Percentiles rank a stretch among this genome's conserved stretches.
phyloP scores from a whole-genome alignment of 2,888 invertebrate species.

The Drosophila nigritarsus region DNA sequence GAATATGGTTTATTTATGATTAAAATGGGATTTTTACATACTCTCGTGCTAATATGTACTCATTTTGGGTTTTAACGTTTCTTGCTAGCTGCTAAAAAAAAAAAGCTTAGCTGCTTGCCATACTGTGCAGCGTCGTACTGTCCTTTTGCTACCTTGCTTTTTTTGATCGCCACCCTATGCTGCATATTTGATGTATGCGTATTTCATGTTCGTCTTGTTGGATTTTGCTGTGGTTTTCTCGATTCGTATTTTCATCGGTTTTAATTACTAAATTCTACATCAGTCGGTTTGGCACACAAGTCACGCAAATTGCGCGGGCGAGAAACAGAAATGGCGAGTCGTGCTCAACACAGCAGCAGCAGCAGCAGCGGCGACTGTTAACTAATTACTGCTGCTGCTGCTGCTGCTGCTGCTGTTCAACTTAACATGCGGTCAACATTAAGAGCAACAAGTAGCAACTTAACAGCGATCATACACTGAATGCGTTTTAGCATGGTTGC shows the following conservation, averaged over 20 bases:
- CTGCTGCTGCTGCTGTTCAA: not conserved
- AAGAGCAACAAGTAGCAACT: not conserved
- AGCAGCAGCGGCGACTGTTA: not conserved
- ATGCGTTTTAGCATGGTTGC: not conserved
- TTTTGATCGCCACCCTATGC: slow-evolving; percentile 19
- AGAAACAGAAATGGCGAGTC: slow-evolving; percentile 19
- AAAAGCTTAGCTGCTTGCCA: slow-evolving; percentile 13
- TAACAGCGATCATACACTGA: not conserved
- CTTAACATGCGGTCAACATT: slow-evolving; percentile 2
- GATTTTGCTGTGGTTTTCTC: slow-evolving; percentile 22
- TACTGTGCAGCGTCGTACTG: slow-evolving; percentile 29
- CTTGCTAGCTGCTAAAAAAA: slow-evolving; percentile 14
- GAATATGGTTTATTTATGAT: slow-evolving; percentile 51
- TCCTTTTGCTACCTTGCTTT: slow-evolving; percentile 5
- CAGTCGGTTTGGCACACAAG: slow-evolving; percentile 85
- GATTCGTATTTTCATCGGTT: slow-evolving; percentile 44
- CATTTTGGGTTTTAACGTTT: slow-evolving; percentile 30
- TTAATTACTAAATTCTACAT: slow-evolving; percentile 82
- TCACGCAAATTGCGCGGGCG: slow-evolving; percentile 69
- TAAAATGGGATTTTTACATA: slow-evolving; percentile 70
- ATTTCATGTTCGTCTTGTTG: slow-evolving; percentile 45
- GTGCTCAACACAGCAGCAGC: not conserved
- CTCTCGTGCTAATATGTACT: slow-evolving; percentile 54
- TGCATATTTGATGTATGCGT: slow-evolving; percentile 13
- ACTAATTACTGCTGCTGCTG: not conserved